Evolutionary conservation across 23 tunicate genomes (phyloP), one percentile per base, ranked within the genome.

Genomic region (Ascidia mentula): DNA sequence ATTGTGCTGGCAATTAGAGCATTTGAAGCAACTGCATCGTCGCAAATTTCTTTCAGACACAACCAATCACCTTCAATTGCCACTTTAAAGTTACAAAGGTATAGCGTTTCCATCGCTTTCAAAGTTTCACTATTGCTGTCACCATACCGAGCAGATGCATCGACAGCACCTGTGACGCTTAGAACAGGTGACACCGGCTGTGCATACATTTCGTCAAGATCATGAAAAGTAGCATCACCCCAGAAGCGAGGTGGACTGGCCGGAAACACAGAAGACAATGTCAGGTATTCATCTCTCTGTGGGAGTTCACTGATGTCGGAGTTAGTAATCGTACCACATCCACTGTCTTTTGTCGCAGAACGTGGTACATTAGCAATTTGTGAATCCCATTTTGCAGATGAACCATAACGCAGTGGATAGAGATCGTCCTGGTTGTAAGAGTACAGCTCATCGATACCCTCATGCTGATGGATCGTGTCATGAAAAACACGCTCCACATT

Each of bases 21-120:
- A 75, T 75, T 35, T 5, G 77, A 45, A 6, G 82, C 74, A 3
- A 40, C 69, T 24, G 40, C 35, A 18, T 60, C 80, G 12, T 87
- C 92, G 18, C 59, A 72, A 24, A 87, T 76, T 69, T 90, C 96
- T 75, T 85, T 90, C 42, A 90, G 59, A 72, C 86, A 90, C 40
- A 92, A 42, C 97, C 97, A 92, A 32, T 87, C 92, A 13, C 97
- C 97, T 17, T 82, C 92, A 1, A 73, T 76, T 18, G 92, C 42
- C 6, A 92, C 97, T 8, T 75, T 53, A 75, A 87, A 92, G 74
- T 92, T 92, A 46, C 97, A 86, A 74, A 86, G 73, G 39, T 87
- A 92, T 46, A 92, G 45, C 2, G 86, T 82, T 46, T 92, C 97
- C 92, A 92, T 79, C 26, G 92, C 92, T 79, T 92, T 92, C 76